Conservation (phyloP, 2,113 vertebrate species). For the Chamaea fasciata region DNA sequence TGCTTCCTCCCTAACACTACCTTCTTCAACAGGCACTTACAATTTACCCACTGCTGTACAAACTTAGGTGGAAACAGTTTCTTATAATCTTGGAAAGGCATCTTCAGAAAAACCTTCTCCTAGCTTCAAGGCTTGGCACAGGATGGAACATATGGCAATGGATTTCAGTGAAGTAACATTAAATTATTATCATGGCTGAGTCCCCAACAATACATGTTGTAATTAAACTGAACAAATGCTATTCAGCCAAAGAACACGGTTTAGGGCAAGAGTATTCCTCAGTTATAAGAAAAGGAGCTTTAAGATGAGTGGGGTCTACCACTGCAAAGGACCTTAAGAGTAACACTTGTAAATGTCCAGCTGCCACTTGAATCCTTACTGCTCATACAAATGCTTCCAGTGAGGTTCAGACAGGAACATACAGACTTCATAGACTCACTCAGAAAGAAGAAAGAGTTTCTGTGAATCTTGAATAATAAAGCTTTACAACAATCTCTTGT, state of each 20-base stretch:
- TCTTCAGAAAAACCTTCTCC: not conserved
- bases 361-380: not conserved
- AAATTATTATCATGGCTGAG: not conserved
- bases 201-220: not conserved
- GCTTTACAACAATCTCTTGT: not conserved
- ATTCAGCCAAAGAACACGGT: not conserved
- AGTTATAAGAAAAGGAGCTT: not conserved
- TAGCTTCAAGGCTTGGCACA: not conserved
- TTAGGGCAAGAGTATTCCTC: not conserved
- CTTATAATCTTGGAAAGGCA: not conserved
- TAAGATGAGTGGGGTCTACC: not conserved
- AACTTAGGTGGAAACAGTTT: not conserved
- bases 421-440: not conserved
- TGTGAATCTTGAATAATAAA: not conserved
- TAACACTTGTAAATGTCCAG: not conserved
- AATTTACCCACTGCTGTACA: not conserved
- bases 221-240: conserved; percentile 25
- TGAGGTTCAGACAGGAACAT: not conserved
- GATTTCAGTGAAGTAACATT: not conserved
- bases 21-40: not conserved
- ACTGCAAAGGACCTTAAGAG: not conserved
- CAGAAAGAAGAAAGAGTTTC: not conserved
- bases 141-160: not conserved
- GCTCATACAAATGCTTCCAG: not conserved
- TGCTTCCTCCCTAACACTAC: not conserved